Evolutionary conservation across 2,888 invertebrate species (phyloP), one percentile per base, ranked within the genome.

Genomic region (Stenichneumon culpator): DNA sequence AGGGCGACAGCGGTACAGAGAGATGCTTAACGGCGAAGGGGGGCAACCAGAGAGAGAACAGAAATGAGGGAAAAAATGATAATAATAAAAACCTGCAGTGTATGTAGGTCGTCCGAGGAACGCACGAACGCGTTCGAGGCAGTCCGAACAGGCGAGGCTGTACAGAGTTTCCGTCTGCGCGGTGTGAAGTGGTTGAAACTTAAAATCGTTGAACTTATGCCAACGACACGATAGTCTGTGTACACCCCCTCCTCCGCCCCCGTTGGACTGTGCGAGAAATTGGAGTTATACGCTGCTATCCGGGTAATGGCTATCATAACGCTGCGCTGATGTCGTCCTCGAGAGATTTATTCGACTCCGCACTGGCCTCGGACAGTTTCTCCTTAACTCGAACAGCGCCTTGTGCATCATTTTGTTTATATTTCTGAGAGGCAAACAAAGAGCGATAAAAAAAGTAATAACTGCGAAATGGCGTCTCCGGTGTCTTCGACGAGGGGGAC

Each of bases 121-220:
- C 70, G 79, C 79, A 63, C 75, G 75, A 79, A 72, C 81, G 81
- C 68, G 73, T 73, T 72, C 57, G 60, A 19, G 67, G 74, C 44
- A 39, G 32, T 28, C 28, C 16, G 47, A 44, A 6, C 36, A 11
- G 25, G 9, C 67, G 44, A 36, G 69, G 19, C 39, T 39, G 57
- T n/a, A 72, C 57, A 52, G 39, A 47, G 16, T 65, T 54, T 7
- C 32, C 7, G 36, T 44, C 14, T 39, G 28, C n/a, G 32, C 36
- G 50, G 67, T 74, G 83, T 54, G 73, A 79, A 87, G 78, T 84
- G 68, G 73, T 78, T 72, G 82, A 82, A 57, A 86, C 75, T 85
- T 75, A 84, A 83, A 79, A 79, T 82, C 86, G 74, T 88, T 90
- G 89, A 89, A 88, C 87, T 83, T 81, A 87, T 88, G 90, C 90